A percentile compares a stretch with the other conserved stretches of the same genome.
Evolutionary conservation across 2,797 vertebrate species (phyloP).

Genomic region (Fundulus diaphanus): DNA sequence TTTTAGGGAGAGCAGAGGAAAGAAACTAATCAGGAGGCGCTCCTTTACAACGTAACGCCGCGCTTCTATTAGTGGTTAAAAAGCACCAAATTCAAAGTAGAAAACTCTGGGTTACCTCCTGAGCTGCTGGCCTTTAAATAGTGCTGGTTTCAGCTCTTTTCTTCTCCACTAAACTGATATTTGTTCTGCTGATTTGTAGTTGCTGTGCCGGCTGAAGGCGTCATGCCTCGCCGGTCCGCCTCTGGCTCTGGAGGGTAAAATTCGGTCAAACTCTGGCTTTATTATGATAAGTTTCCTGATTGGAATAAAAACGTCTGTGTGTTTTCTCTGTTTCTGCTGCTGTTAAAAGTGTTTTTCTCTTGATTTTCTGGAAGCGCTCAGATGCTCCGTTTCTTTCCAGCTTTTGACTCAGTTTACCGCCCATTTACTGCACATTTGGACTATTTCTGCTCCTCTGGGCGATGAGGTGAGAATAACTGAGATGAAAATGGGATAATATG

Average conservation of each 20-base stretch:
- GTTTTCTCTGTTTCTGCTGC: constrained; percentile 1
- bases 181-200: neutral
- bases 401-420: too few relatives aligned
- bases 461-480: too few relatives aligned
- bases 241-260: constrained; percentile 18
- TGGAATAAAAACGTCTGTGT: constrained; percentile 12
- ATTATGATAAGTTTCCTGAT: neutral
- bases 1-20: neutral
- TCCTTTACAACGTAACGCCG: rapidly evolving
- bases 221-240: neutral
- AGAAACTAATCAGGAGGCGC: neutral
- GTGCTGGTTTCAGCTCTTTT: constrained; percentile 4
- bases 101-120: neutral
- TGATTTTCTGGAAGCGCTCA: neutral
- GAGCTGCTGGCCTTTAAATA: neutral
- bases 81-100: neutral
- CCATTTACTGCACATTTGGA: too few relatives aligned
- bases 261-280: constrained; percentile 12
- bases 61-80: neutral
- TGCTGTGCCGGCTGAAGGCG: neutral
- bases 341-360: neutral
- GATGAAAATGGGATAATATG: too few relatives aligned
- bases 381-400: neutral
- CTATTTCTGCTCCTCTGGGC: too few relatives aligned
- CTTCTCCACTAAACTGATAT: neutral